Evolutionary conservation across 2,113 vertebrate species (phyloP).

Genomic region (Colius striatus): DNA sequence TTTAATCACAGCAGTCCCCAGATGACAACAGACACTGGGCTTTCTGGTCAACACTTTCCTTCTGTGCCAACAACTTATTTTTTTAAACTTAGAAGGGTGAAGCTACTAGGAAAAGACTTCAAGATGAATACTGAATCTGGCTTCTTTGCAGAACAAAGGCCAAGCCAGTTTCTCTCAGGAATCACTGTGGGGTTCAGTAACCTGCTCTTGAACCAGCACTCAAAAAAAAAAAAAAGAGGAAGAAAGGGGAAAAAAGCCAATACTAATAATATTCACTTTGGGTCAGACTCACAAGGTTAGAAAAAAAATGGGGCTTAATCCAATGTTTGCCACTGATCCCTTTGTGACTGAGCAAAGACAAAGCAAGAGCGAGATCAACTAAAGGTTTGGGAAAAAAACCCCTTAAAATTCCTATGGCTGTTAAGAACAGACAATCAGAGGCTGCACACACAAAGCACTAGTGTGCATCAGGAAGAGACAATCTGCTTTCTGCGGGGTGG

Average conservation of each 20-base stretch:
- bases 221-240: accelerated
- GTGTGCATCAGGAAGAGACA: accelerated
- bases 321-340: accelerated
- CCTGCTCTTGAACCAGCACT: background rate
- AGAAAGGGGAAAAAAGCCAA: background rate
- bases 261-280: too few species aligned
- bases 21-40: background rate
- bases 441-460: accelerated
- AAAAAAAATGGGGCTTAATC: background rate
- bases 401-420: background rate
- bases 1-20: background rate
- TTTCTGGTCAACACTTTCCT: background rate
- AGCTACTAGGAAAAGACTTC: background rate
- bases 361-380: background rate
- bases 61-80: background rate
- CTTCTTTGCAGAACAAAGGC: background rate
- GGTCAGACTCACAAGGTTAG: background rate
- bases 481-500: accelerated
- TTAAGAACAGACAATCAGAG: background rate
- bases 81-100: background rate
- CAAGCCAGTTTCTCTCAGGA: background rate
- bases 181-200: accelerated
- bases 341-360: background rate
- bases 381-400: accelerated
- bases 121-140: background rate